Conservation (phyloP, 2,888 invertebrate genomes). For the Holacanthella duospinosa region DNA sequence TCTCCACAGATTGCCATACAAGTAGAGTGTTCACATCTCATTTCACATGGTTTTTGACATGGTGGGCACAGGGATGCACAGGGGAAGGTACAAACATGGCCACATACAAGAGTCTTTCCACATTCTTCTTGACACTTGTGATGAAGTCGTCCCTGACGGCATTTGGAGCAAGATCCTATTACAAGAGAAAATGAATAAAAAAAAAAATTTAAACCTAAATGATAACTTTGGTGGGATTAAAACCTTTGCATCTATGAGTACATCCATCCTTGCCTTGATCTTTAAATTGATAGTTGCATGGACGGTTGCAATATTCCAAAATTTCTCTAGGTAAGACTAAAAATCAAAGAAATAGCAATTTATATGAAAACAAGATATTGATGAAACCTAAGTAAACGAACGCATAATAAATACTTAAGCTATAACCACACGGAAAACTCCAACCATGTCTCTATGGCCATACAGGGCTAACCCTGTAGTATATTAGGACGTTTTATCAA, state of each 20-base stretch:
- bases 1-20: constrained; percentile 29
- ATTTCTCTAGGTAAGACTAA: constrained; percentile 37
- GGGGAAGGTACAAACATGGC: constrained; percentile 43
- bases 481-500: too few relatives aligned
- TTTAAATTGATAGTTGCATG: constrained; percentile 17
- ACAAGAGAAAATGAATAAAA: too few relatives aligned
- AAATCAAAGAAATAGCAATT: neutral
- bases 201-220: neutral
- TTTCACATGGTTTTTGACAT: constrained; percentile 34
- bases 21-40: constrained; percentile 28
- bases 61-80: constrained; percentile 39
- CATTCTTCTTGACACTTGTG: constrained; percentile 49
- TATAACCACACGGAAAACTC: too few relatives aligned
- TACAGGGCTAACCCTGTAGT: too few relatives aligned
- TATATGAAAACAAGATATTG: neutral
- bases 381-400: too few relatives aligned
- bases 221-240: constrained; percentile 39
- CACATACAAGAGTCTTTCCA: constrained; percentile 50
- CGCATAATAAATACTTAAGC: too few relatives aligned
- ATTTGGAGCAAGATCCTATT: constrained; percentile 48
- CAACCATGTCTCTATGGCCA: too few relatives aligned
- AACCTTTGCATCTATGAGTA: constrained; percentile 34
- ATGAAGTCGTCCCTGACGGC: constrained; percentile 53
- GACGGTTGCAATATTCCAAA: constrained; percentile 25
- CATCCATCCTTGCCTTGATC: constrained; percentile 10